These are phyloP conservation scores for Clarias batrachus DNA, from an alignment of 2,113 vertebrate genomes.

Conservation along the genomic window DNA sequence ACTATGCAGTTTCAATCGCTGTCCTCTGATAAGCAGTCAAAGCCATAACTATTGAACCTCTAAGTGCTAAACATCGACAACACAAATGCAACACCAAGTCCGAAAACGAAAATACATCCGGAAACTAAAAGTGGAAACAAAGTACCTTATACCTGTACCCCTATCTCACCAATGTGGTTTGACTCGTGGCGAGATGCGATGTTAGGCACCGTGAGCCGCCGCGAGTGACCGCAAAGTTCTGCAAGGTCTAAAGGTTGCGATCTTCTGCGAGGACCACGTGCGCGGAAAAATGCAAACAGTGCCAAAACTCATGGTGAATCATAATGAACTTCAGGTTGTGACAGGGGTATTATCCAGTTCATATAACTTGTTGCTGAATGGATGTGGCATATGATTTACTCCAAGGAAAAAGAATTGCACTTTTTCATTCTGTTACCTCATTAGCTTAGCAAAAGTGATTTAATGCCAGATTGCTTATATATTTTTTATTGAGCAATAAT, in stretches of 20 bases:
- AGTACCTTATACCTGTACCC: background rate
- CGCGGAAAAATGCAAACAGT: too few species aligned
- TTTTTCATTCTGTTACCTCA: background rate
- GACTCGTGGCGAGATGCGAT: too few species aligned
- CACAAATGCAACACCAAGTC: background rate
- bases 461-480: background rate
- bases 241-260: too few species aligned
- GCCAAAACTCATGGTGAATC: too few species aligned
- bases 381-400: background rate
- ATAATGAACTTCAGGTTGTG: too few species aligned
- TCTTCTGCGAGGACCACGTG: too few species aligned
- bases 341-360: background rate
- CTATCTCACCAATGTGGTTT: too few species aligned
- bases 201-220: too few species aligned
- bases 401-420: background rate
- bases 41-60: background rate
- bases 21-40: background rate
- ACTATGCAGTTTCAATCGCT: too few species aligned
- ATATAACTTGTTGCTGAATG: background rate
- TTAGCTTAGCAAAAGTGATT: background rate
- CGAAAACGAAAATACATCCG: background rate
- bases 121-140: background rate
- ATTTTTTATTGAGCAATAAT: background rate
- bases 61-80: background rate
- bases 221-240: too few species aligned